Evolutionary conservation across 2,888 invertebrate species (phyloP).

Genomic region (Cephus sareptanus): DNA sequence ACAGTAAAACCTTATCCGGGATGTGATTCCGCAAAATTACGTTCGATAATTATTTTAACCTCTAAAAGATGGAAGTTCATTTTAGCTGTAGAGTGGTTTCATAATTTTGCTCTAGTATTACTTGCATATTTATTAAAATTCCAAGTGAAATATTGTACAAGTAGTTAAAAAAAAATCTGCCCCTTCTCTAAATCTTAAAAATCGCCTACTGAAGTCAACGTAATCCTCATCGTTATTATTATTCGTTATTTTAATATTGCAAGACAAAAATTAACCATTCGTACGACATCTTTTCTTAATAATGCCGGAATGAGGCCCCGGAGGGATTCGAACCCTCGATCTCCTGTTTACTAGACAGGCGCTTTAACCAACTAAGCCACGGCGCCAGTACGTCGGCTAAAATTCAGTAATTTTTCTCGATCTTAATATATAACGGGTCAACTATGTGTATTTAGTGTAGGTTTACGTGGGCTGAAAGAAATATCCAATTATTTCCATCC

Average conservation of each 20-base stretch:
- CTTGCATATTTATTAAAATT: too few relatives aligned
- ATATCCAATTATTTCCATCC: background rate
- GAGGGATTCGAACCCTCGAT: slow-evolving; percentile 76
- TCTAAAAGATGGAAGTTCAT: too few relatives aligned
- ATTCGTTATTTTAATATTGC: background rate
- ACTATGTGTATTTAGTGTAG: background rate
- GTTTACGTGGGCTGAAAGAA: background rate
- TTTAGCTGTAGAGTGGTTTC: too few relatives aligned
- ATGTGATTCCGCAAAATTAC: background rate
- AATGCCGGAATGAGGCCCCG: slow-evolving; percentile 66
- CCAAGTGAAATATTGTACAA: too few relatives aligned
- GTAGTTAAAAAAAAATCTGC: too few relatives aligned
- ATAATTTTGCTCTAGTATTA: too few relatives aligned
- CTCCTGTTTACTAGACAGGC: slow-evolving; percentile 79
- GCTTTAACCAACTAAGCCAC: slow-evolving; percentile 86
- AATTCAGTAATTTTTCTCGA: background rate
- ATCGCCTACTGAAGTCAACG: background rate
- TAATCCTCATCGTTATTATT: background rate
- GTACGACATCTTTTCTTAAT: background rate
- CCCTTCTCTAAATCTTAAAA: too few relatives aligned
- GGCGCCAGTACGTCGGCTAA: slow-evolving; percentile 66
- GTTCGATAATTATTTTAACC: background rate
- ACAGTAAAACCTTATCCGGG: background rate
- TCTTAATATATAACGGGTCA: background rate
- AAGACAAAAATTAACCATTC: background rate